A percentile compares a stretch with the other conserved stretches of the same genome.
Evolutionary conservation across 64 coral and sea anemone genomes (phyloP).

Genomic region (Hydrozoanthus tunicans): DNA sequence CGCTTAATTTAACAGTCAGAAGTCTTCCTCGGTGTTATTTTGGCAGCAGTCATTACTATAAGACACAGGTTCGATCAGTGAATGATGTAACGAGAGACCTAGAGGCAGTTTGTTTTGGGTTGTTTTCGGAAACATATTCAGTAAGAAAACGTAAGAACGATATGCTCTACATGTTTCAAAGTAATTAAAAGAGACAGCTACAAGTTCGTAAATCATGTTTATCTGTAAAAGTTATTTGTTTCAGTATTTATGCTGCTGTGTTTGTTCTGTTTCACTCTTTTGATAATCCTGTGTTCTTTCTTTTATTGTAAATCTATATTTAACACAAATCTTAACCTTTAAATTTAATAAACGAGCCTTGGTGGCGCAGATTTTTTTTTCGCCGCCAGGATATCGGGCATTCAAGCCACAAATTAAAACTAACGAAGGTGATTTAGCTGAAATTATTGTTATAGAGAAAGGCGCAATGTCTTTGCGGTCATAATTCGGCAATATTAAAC

Average conservation of each 20-base stretch:
- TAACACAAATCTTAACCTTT: neutral
- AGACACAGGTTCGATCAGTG: neutral
- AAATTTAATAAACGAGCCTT: neutral
- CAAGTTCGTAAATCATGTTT: neutral
- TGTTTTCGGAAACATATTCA: too few relatives aligned
- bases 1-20: too few relatives aligned
- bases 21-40: too few relatives aligned
- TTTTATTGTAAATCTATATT: neutral
- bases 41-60: too few relatives aligned
- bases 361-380: neutral
- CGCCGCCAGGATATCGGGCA: neutral
- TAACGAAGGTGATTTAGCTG: neutral
- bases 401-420: constrained; percentile 13
- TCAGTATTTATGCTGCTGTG: neutral
- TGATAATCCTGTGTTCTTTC: neutral
- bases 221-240: neutral
- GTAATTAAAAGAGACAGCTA: constrained; percentile 19
- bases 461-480: constrained; percentile 4
- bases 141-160: neutral
- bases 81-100: too few relatives aligned
- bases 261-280: neutral
- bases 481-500: constrained; percentile 35
- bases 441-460: constrained; percentile 27
- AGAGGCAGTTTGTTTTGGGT: too few relatives aligned
- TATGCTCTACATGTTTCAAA: too few relatives aligned